Evolutionary conservation across 2,888 invertebrate species (phyloP), one percentile per base, ranked within the genome.

Genomic region (Rhamnusium bicolor): DNA sequence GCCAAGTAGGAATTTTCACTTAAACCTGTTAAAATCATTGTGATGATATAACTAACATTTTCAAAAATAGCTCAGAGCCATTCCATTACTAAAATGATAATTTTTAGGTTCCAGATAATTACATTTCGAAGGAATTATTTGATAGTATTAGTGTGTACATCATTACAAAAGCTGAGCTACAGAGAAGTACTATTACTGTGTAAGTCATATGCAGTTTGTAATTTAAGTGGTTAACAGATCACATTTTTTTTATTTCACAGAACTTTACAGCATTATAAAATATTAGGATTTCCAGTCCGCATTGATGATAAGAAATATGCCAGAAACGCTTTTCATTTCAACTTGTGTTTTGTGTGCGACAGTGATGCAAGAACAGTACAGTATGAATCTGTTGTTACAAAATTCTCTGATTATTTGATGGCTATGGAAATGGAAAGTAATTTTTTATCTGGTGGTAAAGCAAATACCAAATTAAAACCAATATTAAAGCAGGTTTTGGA

Each of bases 321-420:
- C 12, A 90, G 98, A 67, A 98, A 98, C 89, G 96, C 96, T n/a
- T 95, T 96, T 83, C 94, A 97, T 75, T 98, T 98, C 89, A 98
- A 98, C 89, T 88, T 97, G 29, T 98, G 98, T 87, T 97, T 98
- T 86, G 97, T 98, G 0, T 98, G 97, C 85, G 96, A 97, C 85
- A 94, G 95, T 65, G 93, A 94, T 90, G 94, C 96, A 0, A 92
- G 96, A 71, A 96, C 97, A 0, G 94, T 96, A 1, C 97, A 96
- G 84, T 98, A 98, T 87, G 98, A 98, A 85, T 94, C 96, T 0
- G 95, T 98, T 7, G 96, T 98, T 0, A 96, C 95, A 84, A 98
- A 98, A 87, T 91, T 98, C 63, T 95, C 97, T 0, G 96, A 96
- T 85, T 98, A 97, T 88, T 89, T 98, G 92, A 94, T 93, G 81